Evolutionary conservation across 1,140 invertebrate genomes (phyloP), one percentile per base, ranked within the genome.

Genomic region (Eurosta solidaginis): DNA sequence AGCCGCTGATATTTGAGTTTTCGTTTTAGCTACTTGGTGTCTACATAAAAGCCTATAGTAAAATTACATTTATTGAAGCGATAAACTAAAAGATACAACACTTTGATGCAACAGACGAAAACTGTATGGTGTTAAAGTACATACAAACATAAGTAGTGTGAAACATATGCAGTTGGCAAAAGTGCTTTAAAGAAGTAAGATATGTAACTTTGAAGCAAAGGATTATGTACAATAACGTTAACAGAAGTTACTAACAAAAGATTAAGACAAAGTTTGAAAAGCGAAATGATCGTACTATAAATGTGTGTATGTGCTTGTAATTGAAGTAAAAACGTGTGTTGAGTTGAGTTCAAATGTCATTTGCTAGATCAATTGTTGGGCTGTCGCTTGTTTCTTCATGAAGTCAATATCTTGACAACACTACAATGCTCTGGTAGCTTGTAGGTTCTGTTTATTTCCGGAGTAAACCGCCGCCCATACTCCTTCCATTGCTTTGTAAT

Each of bases 41-140:
- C 59, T 68, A 68, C 59, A 40, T 20, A 68, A 68, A 68, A 68
- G 29, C 59, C 59, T 68, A 20, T 33, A 68, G 59, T 40, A 20
- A 68, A 29, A 42, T 40, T 68, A 33, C 59, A 68, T 68, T 68
- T 68, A 68, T 68, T 68, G 59, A 22, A 68, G 59, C 36, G 36
- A 40, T 33, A 68, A 68, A 68, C 59, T 68, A 68, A 68, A 68
- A 68, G 59, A 20, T 68, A 68, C 59, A 68, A 68, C 59, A 68
- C 59, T 68, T 68, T 40, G 59, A 10, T 40, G 59, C 36, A 36
- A 17, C 59, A 68, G 20, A 40, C 59, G 59, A 17, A 5, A 6
- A 9, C 50, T 20, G 50, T 1, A 25, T 54, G 27, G 17, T n/a
- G 33, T 20, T n/a, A 20, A 40, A 59, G 4, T n/a, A n/a, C n/a